These are phyloP conservation scores for Catalaphyllia jardinei DNA, from an alignment of 64 coral and sea anemone species.

Conservation along the genomic window DNA sequence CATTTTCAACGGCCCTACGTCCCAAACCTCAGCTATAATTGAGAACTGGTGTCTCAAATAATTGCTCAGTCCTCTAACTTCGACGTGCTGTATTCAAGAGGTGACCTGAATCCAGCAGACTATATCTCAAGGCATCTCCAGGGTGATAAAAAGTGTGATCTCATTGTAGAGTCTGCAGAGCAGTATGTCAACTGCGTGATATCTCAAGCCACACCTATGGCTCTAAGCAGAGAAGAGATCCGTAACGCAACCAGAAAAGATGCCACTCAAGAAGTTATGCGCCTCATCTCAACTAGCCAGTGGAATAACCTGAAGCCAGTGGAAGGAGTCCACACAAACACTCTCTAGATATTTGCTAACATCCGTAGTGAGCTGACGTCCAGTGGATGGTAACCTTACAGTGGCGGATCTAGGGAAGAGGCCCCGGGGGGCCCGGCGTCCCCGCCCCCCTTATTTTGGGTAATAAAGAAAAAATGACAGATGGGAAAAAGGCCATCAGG, in stretches of 20 bases:
- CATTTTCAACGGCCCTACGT: too few species aligned
- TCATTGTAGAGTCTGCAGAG: neutral
- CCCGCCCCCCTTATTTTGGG: too few species aligned
- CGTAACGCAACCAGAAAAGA: neutral
- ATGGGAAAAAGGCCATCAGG: too few species aligned
- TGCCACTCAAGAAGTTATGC: constrained; percentile 30
- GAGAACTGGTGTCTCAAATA: constrained; percentile 6
- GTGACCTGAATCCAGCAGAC: constrained; percentile 4
- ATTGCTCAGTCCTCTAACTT: neutral
- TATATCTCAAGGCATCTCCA: constrained; percentile 13
- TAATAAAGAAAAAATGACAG: too few species aligned
- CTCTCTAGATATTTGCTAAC: neutral
- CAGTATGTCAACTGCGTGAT: neutral
- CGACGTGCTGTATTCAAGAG: constrained; percentile 6
- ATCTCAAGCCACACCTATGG: neutral
- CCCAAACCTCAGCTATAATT: too few species aligned
- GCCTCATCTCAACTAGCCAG: constrained; percentile 18
- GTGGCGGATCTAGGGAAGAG: too few species aligned
- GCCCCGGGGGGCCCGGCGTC: too few species aligned
- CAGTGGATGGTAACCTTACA: neutral
- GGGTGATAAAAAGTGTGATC: neutral
- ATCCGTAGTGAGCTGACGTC: neutral
- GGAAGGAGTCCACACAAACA: neutral
- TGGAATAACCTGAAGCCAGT: constrained; percentile 33
- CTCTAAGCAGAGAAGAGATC: constrained; percentile 4